These are phyloP conservation scores for Mustelus asterias DNA, from an alignment of 2,113 vertebrate genomes.

Conservation along the genomic window DNA sequence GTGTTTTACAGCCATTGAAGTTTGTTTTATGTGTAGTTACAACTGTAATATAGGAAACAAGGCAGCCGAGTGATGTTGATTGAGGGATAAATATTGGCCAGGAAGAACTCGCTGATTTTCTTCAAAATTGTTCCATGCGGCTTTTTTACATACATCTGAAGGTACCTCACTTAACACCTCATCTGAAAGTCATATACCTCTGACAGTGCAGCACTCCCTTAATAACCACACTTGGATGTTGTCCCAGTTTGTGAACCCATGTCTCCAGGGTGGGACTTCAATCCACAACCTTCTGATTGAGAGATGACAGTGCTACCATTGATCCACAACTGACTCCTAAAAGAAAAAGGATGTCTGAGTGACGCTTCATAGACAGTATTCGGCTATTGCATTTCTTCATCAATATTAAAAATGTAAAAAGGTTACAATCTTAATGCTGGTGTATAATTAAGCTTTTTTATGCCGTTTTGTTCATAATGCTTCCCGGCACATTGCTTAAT, in stretches of 20 bases:
- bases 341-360: neutral
- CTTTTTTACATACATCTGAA: too few relatives aligned
- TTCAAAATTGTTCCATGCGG: too few relatives aligned
- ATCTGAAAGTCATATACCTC: too few relatives aligned
- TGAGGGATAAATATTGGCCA: neutral
- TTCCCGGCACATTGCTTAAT: neutral
- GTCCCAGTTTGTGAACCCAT: too few relatives aligned
- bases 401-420: neutral
- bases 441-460: neutral
- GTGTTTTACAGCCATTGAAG: too few relatives aligned
- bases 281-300: neutral
- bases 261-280: too few relatives aligned
- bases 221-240: too few relatives aligned
- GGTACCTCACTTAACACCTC: too few relatives aligned
- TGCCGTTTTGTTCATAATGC: neutral
- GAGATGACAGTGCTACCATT: neutral
- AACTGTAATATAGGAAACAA: too few relatives aligned
- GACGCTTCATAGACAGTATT: neutral
- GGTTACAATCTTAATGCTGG: neutral
- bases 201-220: too few relatives aligned
- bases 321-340: neutral
- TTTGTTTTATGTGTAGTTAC: too few relatives aligned
- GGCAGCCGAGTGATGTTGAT: neutral
- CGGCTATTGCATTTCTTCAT: conserved; percentile 7
- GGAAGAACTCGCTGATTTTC: too few relatives aligned